Evolutionary conservation across 2,888 invertebrate species (phyloP).

Genomic region (Sinodicranocentrus sp.): DNA sequence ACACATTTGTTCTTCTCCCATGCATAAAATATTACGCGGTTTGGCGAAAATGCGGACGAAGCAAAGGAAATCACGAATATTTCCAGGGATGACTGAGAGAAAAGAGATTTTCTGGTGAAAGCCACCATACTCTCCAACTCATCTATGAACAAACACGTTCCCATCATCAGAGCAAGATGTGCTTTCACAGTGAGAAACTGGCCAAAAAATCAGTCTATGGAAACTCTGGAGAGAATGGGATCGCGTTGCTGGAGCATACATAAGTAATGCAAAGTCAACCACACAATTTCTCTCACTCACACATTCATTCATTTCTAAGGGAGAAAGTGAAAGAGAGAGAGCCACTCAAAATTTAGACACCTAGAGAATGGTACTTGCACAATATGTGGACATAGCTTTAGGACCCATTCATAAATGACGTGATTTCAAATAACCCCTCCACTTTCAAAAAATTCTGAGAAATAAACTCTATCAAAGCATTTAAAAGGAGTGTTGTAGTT

Average conservation of each 20-base stretch:
- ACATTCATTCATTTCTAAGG: constrained; percentile 40
- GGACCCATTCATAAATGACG: no score
- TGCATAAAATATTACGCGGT: constrained; percentile 61
- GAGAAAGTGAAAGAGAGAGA: constrained; percentile 17
- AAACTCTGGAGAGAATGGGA: background rate
- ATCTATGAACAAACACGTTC: constrained; percentile 8
- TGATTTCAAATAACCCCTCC: no score
- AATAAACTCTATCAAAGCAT: no score
- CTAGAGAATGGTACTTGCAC: no score
- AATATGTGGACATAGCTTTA: no score
- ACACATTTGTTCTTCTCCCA: constrained; percentile 60
- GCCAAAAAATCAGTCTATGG: no score
- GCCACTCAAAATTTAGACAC: constrained; percentile 9
- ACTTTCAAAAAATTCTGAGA: no score
- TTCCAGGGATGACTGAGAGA: constrained; percentile 6
- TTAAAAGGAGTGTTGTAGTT: no score
- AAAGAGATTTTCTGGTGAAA: constrained; percentile 38
- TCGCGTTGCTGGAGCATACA: constrained; percentile 21
- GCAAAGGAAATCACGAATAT: background rate
- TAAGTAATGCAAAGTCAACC: constrained; percentile 46
- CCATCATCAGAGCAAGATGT: no score
- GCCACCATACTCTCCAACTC: constrained; percentile 5
- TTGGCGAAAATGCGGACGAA: constrained; percentile 21
- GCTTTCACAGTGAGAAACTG: no score
- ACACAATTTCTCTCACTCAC: constrained; percentile 27